Evolutionary conservation across 2,888 invertebrate genomes (phyloP).

Genomic region (Papilio elwesi): DNA sequence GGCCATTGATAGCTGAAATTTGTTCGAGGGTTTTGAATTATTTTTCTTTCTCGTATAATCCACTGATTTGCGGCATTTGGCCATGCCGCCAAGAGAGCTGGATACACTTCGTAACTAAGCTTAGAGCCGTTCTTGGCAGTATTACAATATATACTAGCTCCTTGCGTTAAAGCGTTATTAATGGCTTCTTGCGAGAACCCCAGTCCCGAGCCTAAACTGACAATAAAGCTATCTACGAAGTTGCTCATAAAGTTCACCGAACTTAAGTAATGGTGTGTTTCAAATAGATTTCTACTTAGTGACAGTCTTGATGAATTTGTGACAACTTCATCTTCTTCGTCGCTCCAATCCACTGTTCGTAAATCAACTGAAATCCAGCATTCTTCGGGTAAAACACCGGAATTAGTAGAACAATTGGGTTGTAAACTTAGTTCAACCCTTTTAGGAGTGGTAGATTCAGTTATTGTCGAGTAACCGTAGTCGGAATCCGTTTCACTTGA

Average conservation of each 20-base stretch:
- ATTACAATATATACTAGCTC: conserved; percentile 87
- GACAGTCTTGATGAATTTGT: conserved; percentile 63
- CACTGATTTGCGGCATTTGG: conserved; percentile 89
- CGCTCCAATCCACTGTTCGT: conserved; percentile 70
- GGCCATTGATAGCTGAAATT: conserved; percentile 88
- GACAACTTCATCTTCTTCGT: conserved; percentile 71
- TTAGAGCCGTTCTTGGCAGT: conserved; percentile 69
- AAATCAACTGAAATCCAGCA: conserved; percentile 78
- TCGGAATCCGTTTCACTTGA: conserved; percentile 84
- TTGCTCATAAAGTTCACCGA: conserved; percentile 88
- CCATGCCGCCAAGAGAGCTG: conserved; percentile 89
- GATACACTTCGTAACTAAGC: conserved; percentile 87
- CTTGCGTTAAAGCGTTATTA: conserved; percentile 84
- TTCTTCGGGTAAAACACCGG: conserved; percentile 79
- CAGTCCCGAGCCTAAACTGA: conserved; percentile 83
- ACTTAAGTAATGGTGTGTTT: conserved; percentile 83
- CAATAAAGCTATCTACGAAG: conserved; percentile 86
- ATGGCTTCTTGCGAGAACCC: conserved; percentile 83
- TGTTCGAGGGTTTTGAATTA: conserved; percentile 82
- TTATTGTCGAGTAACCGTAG: conserved; percentile 86
- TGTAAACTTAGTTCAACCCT: conserved; percentile 75
- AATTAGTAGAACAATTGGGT: conserved; percentile 66
- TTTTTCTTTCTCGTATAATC: conserved; percentile 84
- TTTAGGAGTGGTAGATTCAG: conserved; percentile 84
- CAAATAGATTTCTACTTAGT: conserved; percentile 67